phyloP scores from a whole-genome alignment of 2,888 invertebrate genomes.

The Mythimna lalbum region DNA sequence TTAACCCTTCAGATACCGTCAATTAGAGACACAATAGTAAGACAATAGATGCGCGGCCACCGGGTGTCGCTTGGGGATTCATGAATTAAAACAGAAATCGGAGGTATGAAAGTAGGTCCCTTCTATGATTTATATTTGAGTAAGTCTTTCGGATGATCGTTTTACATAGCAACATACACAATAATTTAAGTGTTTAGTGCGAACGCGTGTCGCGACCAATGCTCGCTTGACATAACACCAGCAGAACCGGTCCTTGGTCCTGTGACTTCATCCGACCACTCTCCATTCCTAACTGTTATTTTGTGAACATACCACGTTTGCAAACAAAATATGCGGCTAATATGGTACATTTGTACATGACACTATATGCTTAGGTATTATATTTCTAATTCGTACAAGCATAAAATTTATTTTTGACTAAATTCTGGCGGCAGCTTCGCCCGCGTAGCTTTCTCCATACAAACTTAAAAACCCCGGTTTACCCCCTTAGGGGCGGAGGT shows the following conservation, averaged over 20 bases:
- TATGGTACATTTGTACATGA: background rate
- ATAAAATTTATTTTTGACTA: slow-evolving; percentile 25
- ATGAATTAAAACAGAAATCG: no score
- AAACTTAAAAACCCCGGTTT: no score
- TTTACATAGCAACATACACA: background rate
- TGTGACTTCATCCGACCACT: slow-evolving; percentile 38
- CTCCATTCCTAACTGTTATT: slow-evolving; percentile 58
- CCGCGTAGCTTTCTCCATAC: no score
- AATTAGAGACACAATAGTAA: no score
- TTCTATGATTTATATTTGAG: background rate
- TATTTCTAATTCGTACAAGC: background rate
- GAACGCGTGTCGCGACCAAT: slow-evolving; percentile 36
- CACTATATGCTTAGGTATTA: slow-evolving; percentile 1
- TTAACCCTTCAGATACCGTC: no score
- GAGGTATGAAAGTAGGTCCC: background rate
- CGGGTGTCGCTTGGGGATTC: no score
- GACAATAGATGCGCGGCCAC: no score
- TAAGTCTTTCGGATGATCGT: background rate
- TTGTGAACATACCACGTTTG: slow-evolving; percentile 16
- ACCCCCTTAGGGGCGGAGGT: no score
- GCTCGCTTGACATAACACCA: slow-evolving; percentile 45
- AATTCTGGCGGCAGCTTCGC: no score
- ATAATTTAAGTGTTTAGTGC: slow-evolving; percentile 6
- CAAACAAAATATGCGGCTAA: slow-evolving; percentile 15
- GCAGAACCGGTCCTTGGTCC: slow-evolving; percentile 58